Base-by-base conservation (phyloP, 2,888 invertebrate genomes). In the Phorcus lineatus region DNA sequence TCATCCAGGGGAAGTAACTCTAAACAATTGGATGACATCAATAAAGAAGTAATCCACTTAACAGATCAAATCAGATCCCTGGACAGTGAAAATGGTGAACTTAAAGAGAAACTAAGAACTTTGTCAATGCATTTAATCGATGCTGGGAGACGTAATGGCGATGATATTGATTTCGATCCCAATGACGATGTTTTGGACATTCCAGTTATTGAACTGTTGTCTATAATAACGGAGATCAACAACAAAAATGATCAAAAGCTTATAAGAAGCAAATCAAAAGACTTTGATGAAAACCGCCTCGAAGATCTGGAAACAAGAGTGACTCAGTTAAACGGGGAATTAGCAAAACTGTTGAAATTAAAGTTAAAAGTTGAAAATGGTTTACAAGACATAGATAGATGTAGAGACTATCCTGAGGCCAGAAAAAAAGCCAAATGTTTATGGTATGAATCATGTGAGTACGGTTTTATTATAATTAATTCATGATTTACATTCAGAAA, bases 241-340 rank as follows among this genome's bases (percentile, higher is more conserved):
- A 57, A 67, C 31, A 67, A 74, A 19, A 57, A 78, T 40, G 70
- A 24, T 11, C 22, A 11, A 28, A 75, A 54, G 19, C 36, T n/a
- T 2, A n/a, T 13, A 17, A 28, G 28, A 47, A 19, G 28, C 36
- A 66, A 40, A 57, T 66, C 62, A 36, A 62, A 22, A 66, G 57
- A 40, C 22, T 66, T 77, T 66, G 77, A 75, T 75, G 91, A 90
- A 66, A 84, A 85, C 13, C 80, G 91, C 28, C 81, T 92, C 19
- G 92, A 91, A 79, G 91, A 92, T 67, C 82, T 92, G 28, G 92
- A 93, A 80, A 91, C 90, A n/a, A 83, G 91, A 79, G 86, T 92
- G 28, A 92, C 92, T 19, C 86, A 90, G 81, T 80, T 91, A 82
- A 91, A 86, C 74, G 84, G 86, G 80, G 91, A 91, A 77, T 78